Evolutionary conservation across 2,113 vertebrate genomes (phyloP).

Genomic region (Gnathonemus echidnorhynchus): DNA sequence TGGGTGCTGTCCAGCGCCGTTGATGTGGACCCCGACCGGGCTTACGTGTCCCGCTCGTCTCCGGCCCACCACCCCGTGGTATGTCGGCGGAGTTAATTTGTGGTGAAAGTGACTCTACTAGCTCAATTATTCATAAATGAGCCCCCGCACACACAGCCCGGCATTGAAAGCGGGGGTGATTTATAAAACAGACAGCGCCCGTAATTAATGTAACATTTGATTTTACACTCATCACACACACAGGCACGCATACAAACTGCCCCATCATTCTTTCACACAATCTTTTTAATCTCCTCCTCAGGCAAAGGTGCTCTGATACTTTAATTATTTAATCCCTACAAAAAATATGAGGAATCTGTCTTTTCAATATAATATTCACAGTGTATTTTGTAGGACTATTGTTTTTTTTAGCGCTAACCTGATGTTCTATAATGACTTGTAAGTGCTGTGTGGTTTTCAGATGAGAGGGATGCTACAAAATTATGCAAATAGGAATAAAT

Average conservation of each 20-base stretch:
- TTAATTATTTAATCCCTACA: not conserved
- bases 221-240: slow-evolving; percentile 7
- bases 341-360: not conserved
- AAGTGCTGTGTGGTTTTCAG: not conserved
- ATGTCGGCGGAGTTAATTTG: not conserved
- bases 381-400: not conserved
- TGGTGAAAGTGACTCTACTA: not conserved
- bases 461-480: not conserved
- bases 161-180: not conserved
- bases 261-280: not conserved
- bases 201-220: slow-evolving; percentile 16
- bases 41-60: not conserved
- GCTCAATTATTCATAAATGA: slow-evolving; percentile 9
- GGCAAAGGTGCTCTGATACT: not conserved
- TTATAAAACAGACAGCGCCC: not conserved
- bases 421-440: not conserved
- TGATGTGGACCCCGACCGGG: not conserved
- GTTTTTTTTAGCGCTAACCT: not conserved
- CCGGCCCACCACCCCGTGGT: not conserved
- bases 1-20: not conserved
- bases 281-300: not conserved
- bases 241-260: not conserved
- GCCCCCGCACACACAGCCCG: not conserved
- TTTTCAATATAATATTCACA: not conserved
- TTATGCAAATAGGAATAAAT: not conserved